Evolutionary conservation across 2,888 invertebrate species (phyloP), one percentile per base, ranked within the genome.

Genomic region (Scotopteryx bipunctaria): DNA sequence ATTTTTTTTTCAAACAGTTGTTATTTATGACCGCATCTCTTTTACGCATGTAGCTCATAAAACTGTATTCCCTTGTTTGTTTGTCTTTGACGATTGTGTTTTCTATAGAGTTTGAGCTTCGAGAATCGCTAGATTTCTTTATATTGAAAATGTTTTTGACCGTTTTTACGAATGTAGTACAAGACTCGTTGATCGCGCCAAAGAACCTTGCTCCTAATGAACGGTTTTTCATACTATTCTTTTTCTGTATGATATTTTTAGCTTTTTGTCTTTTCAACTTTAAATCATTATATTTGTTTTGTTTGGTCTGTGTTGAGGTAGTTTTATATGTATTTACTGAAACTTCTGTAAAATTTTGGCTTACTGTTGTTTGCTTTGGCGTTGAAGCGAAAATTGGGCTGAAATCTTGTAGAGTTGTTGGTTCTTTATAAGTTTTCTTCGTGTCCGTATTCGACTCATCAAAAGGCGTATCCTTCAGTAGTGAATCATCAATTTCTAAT

Each of bases 121-220:
- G 29, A 13, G 48, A 50, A 21, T 11, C 17, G 29, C 43, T 17
- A 5, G 19, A 13, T 5, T 55, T 38, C n/a, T 57, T 58, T 38
- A 38, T 58, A 35, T 56, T 74, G 44, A 88, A 87, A 35, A 87
- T 81, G 51, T 72, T 81, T 67, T 72, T 78, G 1, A 88, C 75
- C 5, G 80, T 77, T 64, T 81, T 81, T 1, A 84, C 73, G 2
- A 88, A 55, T 1, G 78, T 78, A 8, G 80, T 78, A 52, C 84
- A 88, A 0, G 88, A 83, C 16, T 80, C 80, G 36, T 88, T 88
- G 25, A 88, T 75, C 5, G 73, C 81, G 32, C 76, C 69, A 21
- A 87, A 69, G 8, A 88, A 64, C 53, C 78, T 76, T 0, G 74
- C 66, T 29, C 82, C 71, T 23, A 86, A 57, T 1, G 79, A 72